These are phyloP conservation scores for Sardinella longiceps DNA, from an alignment of 2,797 vertebrate species.

Conservation along the genomic window DNA sequence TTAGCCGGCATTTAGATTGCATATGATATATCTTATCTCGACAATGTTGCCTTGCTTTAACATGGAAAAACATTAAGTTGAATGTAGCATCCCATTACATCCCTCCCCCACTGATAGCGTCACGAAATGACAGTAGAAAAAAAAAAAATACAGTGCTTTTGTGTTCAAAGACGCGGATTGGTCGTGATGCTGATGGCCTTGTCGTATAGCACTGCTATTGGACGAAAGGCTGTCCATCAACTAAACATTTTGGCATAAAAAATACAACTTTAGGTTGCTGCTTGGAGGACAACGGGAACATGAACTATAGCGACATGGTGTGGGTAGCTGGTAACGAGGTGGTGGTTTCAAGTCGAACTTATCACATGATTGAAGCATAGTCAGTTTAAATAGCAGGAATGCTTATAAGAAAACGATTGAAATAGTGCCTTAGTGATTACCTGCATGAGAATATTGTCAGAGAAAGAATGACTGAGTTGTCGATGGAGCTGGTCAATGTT, in stretches of 20 bases:
- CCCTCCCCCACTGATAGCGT: neutral
- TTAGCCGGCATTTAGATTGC: neutral
- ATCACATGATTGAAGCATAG: constrained; percentile 37
- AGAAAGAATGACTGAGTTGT: constrained; percentile 27
- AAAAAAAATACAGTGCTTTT: neutral
- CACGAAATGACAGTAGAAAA: constrained; percentile 4
- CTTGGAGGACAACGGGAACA: constrained; percentile 21
- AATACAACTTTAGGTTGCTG: constrained; percentile 23
- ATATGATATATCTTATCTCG: neutral
- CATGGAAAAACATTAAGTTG: neutral
- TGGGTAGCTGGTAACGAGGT: constrained; percentile 33
- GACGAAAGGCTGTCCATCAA: constrained; percentile 47
- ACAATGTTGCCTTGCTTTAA: neutral
- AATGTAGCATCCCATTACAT: neutral
- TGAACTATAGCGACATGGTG: constrained; percentile 30
- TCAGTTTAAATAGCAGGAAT: constrained; percentile 55
- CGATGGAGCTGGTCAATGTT: constrained; percentile 6
- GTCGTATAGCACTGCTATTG: constrained; percentile 52
- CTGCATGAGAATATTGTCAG: neutral
- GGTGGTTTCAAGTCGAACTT: constrained; percentile 44
- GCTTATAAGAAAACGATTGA: constrained; percentile 68
- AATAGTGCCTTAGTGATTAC: constrained; percentile 56
- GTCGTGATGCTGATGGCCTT: neutral
- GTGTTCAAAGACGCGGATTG: constrained; percentile 54
- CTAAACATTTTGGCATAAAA: constrained; percentile 20